Evolutionary conservation across 2,113 vertebrate species (phyloP).

Genomic region (Eupsittula cactorum): DNA sequence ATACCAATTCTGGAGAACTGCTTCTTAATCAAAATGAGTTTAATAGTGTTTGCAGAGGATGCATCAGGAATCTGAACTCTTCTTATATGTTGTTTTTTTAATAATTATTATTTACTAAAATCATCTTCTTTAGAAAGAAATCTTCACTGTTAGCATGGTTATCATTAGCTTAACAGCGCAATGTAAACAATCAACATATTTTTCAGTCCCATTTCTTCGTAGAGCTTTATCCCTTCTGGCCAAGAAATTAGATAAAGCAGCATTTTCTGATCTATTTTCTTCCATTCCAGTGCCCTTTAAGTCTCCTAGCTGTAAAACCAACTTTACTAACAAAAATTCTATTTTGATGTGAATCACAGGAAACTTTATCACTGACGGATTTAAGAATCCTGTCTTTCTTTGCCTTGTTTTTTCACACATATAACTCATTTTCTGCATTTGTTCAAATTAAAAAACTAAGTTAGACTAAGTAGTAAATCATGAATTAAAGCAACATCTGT

Average conservation of each 20-base stretch:
- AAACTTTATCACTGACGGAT: neutral
- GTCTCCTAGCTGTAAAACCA: neutral
- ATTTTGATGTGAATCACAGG: neutral
- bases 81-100: neutral
- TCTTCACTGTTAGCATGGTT: neutral
- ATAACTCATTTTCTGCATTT: neutral
- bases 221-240: neutral
- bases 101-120: neutral
- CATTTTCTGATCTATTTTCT: neutral
- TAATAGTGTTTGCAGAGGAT: conserved; percentile 21
- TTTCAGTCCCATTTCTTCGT: neutral
- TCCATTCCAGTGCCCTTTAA: neutral
- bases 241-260: neutral
- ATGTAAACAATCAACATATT: neutral
- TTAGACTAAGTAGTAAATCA: neutral
- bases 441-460: neutral
- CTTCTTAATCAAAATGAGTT: conserved; percentile 20
- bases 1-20: conserved; percentile 2
- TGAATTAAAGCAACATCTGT: neutral
- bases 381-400: neutral
- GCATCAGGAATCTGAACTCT: neutral
- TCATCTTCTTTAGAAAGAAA: neutral
- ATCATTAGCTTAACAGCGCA: neutral
- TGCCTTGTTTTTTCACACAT: neutral
- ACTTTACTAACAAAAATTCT: neutral